Evolutionary conservation across 2,113 vertebrate genomes (phyloP).

Genomic region (Toxostoma redivivum): DNA sequence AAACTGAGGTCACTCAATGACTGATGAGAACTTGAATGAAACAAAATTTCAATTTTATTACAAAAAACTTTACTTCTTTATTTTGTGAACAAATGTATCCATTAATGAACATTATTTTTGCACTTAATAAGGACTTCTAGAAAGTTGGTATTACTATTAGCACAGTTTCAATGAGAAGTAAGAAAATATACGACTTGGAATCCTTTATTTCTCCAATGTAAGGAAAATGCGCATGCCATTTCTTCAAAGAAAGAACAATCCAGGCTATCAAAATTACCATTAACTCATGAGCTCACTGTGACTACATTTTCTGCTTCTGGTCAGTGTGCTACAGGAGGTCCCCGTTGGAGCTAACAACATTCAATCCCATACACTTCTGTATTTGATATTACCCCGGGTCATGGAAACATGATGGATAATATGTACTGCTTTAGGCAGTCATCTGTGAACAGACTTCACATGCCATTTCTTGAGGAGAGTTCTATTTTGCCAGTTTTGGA

Average conservation of each 20-base stretch:
- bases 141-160: background rate
- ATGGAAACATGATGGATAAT: background rate
- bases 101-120: background rate
- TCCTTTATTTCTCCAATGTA: background rate
- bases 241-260: background rate
- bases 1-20: background rate
- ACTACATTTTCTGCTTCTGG: background rate
- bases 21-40: slow-evolving; percentile 7
- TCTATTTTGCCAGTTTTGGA: background rate
- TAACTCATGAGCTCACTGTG: background rate
- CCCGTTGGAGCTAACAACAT: background rate
- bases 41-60: background rate
- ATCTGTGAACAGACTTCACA: background rate
- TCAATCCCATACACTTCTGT: background rate
- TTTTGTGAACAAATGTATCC: background rate
- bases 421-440: background rate
- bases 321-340: background rate
- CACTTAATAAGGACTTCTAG: background rate
- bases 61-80: background rate
- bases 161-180: background rate
- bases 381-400: background rate
- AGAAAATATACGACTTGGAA: background rate
- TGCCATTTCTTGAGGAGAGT: background rate
- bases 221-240: background rate
- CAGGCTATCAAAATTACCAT: background rate